These are phyloP conservation scores for Poeciliopsis prolifica DNA, from an alignment of 2,113 vertebrate species.

Conservation along the genomic window DNA sequence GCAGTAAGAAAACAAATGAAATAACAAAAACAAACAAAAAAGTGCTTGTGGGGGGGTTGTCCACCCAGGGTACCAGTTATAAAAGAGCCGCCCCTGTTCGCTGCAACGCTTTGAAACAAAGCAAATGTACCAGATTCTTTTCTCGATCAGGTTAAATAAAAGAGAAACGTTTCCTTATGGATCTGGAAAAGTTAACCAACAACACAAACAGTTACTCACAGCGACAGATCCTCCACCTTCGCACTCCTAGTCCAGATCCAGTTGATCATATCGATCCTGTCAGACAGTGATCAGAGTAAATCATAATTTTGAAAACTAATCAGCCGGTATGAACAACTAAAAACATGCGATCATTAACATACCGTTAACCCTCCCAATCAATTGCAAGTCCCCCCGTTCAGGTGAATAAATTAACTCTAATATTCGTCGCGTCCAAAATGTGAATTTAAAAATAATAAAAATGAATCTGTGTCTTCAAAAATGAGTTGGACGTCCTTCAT, in stretches of 20 bases:
- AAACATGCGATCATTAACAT: constrained; percentile 6
- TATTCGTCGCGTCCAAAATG: not conserved
- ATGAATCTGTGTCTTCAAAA: not conserved
- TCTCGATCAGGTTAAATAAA: not conserved
- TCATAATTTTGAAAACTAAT: not conserved
- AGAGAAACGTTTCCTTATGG: not conserved
- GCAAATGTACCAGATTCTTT: too few species aligned
- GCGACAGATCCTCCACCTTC: constrained; percentile 32
- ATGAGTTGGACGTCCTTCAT: not conserved
- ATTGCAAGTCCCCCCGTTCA: not conserved
- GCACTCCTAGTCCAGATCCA: constrained; percentile 63
- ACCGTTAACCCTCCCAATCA: constrained; percentile 26
- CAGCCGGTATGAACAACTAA: not conserved
- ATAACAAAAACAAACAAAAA: too few species aligned
- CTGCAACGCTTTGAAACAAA: too few species aligned
- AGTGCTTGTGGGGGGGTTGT: too few species aligned
- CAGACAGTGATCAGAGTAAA: not conserved
- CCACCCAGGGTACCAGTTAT: too few species aligned
- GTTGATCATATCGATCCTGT: constrained; percentile 56
- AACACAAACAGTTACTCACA: constrained; percentile 7
- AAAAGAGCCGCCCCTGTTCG: too few species aligned
- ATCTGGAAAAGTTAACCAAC: not conserved
- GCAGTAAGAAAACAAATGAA: not conserved
- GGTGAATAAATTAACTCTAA: not conserved
- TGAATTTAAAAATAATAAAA: not conserved